These are phyloP conservation scores for Microchrysa polita DNA, from an alignment of 2,888 invertebrate species.

Conservation along the genomic window DNA sequence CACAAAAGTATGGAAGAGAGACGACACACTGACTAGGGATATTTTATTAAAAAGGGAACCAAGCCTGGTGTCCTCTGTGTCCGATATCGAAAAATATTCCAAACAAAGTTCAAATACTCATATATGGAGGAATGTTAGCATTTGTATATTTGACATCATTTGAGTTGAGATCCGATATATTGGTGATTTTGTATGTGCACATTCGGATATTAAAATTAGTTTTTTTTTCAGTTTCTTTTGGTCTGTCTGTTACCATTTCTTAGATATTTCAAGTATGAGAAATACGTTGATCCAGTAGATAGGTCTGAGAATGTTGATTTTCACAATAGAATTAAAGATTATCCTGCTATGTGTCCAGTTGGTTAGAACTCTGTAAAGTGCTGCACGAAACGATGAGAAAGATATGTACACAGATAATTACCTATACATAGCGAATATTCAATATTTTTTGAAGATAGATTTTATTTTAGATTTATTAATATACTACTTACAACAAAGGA, in stretches of 20 bases:
- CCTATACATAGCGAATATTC: too few relatives aligned
- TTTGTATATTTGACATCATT: slow-evolving; percentile 4
- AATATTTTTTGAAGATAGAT: too few relatives aligned
- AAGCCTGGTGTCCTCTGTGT: background rate
- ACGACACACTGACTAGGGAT: slow-evolving; percentile 15
- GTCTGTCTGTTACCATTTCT: background rate
- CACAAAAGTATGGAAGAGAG: background rate
- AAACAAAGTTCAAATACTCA: slow-evolving; percentile 24
- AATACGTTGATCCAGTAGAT: too few relatives aligned
- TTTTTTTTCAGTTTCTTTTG: slow-evolving; percentile 3
- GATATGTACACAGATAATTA: too few relatives aligned
- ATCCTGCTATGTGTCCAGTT: too few relatives aligned
- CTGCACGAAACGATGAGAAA: too few relatives aligned
- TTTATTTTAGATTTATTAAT: too few relatives aligned
- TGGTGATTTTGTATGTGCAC: background rate
- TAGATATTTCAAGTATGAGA: too few relatives aligned
- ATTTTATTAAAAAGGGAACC: slow-evolving; percentile 2
- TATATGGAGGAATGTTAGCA: background rate
- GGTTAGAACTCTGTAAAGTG: too few relatives aligned
- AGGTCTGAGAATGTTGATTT: too few relatives aligned
- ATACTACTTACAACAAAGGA: too few relatives aligned
- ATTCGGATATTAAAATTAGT: slow-evolving; percentile 42
- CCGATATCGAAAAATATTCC: slow-evolving; percentile 19
- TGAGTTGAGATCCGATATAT: background rate
- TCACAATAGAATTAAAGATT: too few relatives aligned